These are phyloP conservation scores for Brachionus koreanus DNA, from an alignment of 1,140 invertebrate genomes.

Conservation along the genomic window DNA sequence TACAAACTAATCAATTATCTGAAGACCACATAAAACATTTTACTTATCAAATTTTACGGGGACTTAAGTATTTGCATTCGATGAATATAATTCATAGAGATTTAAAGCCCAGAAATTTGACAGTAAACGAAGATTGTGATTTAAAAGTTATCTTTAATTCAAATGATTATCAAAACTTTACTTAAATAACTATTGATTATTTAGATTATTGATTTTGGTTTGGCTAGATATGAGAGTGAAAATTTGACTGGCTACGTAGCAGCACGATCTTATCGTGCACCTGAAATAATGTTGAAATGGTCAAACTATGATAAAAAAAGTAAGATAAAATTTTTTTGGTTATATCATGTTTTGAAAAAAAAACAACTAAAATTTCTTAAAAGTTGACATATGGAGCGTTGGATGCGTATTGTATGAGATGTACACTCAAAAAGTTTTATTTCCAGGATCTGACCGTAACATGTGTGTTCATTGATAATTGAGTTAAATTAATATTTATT, in stretches of 20 bases:
- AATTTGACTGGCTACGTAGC: conserved; percentile 99
- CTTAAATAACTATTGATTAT: background rate
- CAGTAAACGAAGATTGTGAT: conserved; percentile 99
- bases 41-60: conserved; percentile 94
- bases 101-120: conserved; percentile 96
- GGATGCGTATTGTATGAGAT: conserved; percentile 98
- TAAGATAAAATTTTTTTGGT: background rate
- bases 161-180: background rate
- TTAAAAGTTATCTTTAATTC: conserved; percentile 65
- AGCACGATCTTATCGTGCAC: conserved; percentile 82
- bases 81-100: conserved; percentile 98
- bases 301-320: background rate
- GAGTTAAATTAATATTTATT: background rate
- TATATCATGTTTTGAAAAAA: background rate
- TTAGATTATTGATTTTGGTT: conserved; percentile 93
- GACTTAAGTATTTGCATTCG: conserved; percentile 95
- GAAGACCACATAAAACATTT: conserved; percentile 99
- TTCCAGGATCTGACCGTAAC: conserved; percentile 69
- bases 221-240: conserved; percentile 80
- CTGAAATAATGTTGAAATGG: conserved; percentile 95
- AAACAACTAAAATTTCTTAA: background rate
- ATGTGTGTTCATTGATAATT: conserved; percentile 68
- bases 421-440: conserved; percentile 93
- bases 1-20: conserved; percentile 88
- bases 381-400: conserved; percentile 81